These are phyloP conservation scores for Cyphomyrus discorhynchus DNA, from an alignment of 2,113 vertebrate genomes.

Conservation along the genomic window DNA sequence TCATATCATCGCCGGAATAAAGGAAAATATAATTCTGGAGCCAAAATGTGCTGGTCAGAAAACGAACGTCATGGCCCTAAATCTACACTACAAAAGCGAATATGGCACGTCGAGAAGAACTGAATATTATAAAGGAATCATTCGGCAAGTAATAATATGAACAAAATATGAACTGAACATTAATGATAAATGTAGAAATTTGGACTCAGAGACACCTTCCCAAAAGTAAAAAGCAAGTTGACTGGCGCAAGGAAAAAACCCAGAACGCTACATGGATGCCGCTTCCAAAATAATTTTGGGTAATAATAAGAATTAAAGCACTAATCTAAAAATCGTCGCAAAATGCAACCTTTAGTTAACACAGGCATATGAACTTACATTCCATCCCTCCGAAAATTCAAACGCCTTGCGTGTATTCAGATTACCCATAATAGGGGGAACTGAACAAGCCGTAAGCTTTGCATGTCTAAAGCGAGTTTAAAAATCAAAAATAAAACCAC, in stretches of 20 bases:
- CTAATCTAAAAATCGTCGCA: background rate
- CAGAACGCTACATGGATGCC: background rate
- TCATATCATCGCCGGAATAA: background rate
- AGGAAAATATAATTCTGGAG: background rate
- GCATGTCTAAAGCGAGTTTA: slow-evolving; percentile 5
- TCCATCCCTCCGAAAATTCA: slow-evolving; percentile 41
- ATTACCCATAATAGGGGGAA: slow-evolving; percentile 21
- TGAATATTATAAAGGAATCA: background rate
- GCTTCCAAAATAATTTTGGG: background rate
- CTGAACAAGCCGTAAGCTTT: slow-evolving; percentile 19
- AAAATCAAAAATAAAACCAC: background rate
- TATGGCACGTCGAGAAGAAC: background rate
- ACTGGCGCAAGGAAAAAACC: background rate
- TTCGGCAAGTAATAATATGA: background rate
- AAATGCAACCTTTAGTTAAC: background rate
- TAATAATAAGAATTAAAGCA: background rate
- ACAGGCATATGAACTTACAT: slow-evolving; percentile 42
- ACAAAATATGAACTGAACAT: background rate
- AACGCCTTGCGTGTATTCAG: slow-evolving; percentile 16
- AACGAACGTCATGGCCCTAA: background rate
- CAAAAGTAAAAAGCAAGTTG: background rate
- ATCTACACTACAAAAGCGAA: background rate
- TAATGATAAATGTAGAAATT: background rate
- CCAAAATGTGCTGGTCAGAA: background rate
- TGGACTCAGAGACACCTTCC: background rate